Conservation (phyloP, 2,797 vertebrate genomes). For the Mastacembelus armatus region DNA sequence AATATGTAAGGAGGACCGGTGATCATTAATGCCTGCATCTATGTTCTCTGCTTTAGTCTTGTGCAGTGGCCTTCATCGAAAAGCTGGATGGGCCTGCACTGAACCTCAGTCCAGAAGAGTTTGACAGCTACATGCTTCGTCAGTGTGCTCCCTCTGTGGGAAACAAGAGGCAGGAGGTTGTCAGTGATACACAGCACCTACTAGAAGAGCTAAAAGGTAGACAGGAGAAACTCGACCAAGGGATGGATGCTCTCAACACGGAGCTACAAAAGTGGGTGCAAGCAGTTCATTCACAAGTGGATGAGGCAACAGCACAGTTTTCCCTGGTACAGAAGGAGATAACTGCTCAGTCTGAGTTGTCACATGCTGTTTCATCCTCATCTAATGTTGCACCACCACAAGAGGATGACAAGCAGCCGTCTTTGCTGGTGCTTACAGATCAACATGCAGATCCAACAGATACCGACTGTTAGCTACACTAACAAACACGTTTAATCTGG, state of each 20-base stretch:
- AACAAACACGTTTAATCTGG: conserved; percentile 28
- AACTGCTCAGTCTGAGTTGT: conserved; percentile 31
- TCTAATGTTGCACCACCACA: conserved; percentile 13
- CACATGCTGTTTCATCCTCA: conserved; percentile 17
- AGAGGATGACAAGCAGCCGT: conserved; percentile 36
- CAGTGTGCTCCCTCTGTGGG: conserved; percentile 42
- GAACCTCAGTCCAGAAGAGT: conserved; percentile 84
- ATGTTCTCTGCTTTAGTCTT: conserved; percentile 76
- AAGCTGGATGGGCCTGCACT: conserved; percentile 86
- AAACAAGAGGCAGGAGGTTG: conserved; percentile 53
- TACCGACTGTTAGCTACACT: conserved; percentile 59
- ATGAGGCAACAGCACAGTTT: conserved; percentile 69
- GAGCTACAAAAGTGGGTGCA: conserved; percentile 82
- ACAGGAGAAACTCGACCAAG: conserved; percentile 82
- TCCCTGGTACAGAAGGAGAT: conserved; percentile 68
- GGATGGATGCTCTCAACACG: conserved; percentile 67
- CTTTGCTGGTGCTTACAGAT: conserved; percentile 45
- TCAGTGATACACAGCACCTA: conserved; percentile 71
- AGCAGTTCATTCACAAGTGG: conserved; percentile 77
- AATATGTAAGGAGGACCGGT: background rate
- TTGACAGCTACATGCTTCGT: conserved; percentile 83
- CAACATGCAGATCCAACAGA: conserved; percentile 41
- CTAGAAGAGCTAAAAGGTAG: conserved; percentile 78
- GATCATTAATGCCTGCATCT: background rate
- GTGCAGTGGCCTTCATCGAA: conserved; percentile 87